These are phyloP conservation scores for Phengaris arion DNA, from an alignment of 2,888 invertebrate genomes.

Conservation along the genomic window DNA sequence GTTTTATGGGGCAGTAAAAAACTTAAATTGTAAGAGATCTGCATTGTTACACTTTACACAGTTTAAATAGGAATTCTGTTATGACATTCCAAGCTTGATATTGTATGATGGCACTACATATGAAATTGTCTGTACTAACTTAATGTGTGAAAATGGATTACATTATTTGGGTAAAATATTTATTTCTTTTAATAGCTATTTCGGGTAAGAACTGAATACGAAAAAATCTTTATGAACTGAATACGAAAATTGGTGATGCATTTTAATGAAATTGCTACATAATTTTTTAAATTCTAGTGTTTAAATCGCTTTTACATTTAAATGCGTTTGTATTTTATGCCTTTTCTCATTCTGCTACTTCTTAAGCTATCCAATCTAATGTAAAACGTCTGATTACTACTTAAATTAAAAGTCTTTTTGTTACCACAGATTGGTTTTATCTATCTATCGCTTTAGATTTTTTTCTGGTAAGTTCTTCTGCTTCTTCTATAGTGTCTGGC, in stretches of 20 bases:
- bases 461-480: slow-evolving; percentile 72
- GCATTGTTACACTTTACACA: slow-evolving; percentile 25
- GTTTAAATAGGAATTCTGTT: not conserved
- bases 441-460: slow-evolving; percentile 50
- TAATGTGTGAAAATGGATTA: not conserved
- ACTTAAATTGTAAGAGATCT: slow-evolving; percentile 25
- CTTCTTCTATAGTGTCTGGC: slow-evolving; percentile 85
- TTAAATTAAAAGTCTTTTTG: slow-evolving; percentile 21
- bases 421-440: slow-evolving; percentile 32
- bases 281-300: not conserved
- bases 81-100: not conserved
- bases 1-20: slow-evolving; percentile 20
- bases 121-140: not conserved
- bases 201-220: too few relatives aligned
- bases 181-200: not conserved
- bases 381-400: not conserved
- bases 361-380: not conserved
- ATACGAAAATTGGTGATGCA: not conserved
- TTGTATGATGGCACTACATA: not conserved
- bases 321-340: not conserved
- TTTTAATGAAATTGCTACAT: not conserved
- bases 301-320: not conserved
- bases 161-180: not conserved
- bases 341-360: not conserved
- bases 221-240: not conserved